These are phyloP conservation scores for Rhinoderma darwinii DNA, from an alignment of 2,113 vertebrate genomes.

Conservation along the genomic window DNA sequence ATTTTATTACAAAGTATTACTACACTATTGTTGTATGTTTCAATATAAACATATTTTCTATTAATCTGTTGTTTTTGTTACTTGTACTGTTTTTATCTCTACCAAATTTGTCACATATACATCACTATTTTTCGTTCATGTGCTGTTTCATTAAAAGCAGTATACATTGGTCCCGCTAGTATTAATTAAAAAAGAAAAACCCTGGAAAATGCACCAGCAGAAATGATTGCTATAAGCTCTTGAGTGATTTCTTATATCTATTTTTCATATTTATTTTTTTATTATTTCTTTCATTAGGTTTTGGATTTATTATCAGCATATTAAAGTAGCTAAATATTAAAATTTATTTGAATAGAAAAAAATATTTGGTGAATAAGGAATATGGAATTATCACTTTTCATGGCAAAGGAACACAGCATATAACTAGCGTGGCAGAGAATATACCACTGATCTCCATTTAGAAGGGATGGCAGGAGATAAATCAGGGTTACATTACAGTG, in stretches of 20 bases:
- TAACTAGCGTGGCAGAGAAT: neutral
- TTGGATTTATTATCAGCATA: neutral
- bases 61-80: neutral
- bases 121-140: neutral
- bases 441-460: neutral
- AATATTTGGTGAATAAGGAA: neutral
- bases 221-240: neutral
- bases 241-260: neutral
- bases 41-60: neutral
- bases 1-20: too few species aligned
- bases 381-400: neutral
- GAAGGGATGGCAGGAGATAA: neutral
- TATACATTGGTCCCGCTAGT: slow-evolving; percentile 3
- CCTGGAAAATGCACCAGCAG: neutral
- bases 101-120: neutral
- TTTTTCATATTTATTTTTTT: neutral
- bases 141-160: neutral
- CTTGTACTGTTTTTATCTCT: neutral
- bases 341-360: neutral
- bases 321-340: neutral
- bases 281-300: neutral
- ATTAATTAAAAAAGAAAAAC: neutral
- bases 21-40: too few species aligned
- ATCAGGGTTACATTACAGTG: slow-evolving; percentile 15
- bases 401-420: too few species aligned